A percentile compares a stretch with the other conserved stretches of the same genome.
Evolutionary conservation across 1,140 invertebrate species (phyloP).

Genomic region (Paracyclopina nana): DNA sequence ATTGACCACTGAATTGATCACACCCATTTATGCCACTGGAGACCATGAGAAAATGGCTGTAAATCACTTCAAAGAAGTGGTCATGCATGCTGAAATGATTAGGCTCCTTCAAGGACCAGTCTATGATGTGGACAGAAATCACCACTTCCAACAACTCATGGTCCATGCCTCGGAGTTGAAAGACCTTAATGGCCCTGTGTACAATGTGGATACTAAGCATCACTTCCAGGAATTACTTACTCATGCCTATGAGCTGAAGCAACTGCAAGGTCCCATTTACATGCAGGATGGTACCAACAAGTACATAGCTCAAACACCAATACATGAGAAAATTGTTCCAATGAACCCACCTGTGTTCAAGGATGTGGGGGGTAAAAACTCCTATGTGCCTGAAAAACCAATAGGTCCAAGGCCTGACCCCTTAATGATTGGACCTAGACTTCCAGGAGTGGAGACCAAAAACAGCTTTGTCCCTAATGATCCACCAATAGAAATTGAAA

Average conservation of each 20-base stretch:
- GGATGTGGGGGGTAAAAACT: no score
- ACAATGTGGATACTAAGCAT: constrained; percentile 11
- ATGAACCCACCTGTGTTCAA: neutral
- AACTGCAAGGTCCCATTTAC: neutral
- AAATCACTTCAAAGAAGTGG: constrained; percentile 14
- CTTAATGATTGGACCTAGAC: no score
- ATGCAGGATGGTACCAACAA: neutral
- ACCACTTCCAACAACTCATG: constrained; percentile 14
- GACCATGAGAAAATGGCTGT: constrained; percentile 6
- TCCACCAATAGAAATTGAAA: constrained; percentile 1
- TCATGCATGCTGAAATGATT: constrained; percentile 14
- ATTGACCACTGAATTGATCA: neutral
- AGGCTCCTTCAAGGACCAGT: constrained; percentile 8
- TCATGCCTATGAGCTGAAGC: constrained; percentile 14
- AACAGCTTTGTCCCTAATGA: neutral
- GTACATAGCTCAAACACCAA: constrained; percentile 5
- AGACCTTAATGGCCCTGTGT: constrained; percentile 10
- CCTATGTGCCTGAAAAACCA: no score
- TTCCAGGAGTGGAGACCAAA: neutral
- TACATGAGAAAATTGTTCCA: neutral
- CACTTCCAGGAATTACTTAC: constrained; percentile 7
- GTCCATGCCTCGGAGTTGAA: constrained; percentile 13
- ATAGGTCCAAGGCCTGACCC: no score
- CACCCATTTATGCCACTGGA: constrained; percentile 13
- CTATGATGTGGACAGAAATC: constrained; percentile 16